Evolutionary conservation across 1,140 invertebrate genomes (phyloP), one percentile per base, ranked within the genome.

Genomic region (Megathymus violae): DNA sequence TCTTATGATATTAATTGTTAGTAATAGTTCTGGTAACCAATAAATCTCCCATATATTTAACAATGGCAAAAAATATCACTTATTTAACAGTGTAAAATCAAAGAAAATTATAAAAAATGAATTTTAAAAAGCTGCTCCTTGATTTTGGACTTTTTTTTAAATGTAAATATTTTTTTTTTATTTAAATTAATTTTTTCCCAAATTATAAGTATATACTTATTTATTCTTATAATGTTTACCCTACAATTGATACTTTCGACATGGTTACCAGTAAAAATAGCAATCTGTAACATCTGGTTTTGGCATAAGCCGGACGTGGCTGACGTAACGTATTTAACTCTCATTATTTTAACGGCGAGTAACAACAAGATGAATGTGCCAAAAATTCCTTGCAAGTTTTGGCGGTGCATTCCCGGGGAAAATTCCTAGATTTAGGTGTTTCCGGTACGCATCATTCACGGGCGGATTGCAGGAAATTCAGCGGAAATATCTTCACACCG

Each of bases 391-490:
- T 31, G 19, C 48, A 43, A 46, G 41, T 50, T 56, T 62, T 48
- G 19, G 22, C 56, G 62, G 40, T 43, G 59, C 74, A 61, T 71
- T 74, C 52, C 72, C 78, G 66, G 63, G 76, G 63, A 77, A 74
- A 68, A 75, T 78, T 76, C 67, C 68, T 71, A 74, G 74, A 74
- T 77, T 74, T 75, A 71, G 72, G 67, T 71, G 71, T 76, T 80
- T 81, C 76, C 76, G 71, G 61, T 69, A 50, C 51, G 51, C 51
- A 58, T 41, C 51, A 62, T 47, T 52, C 71, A 64, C 67, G 62
- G 19, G 59, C 58, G 72, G 69, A 74, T 76, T 73, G 65, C 63
- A 60, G 62, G 66, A 78, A 78, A 77, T 77, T 74, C 64, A 40
- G 17, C 74, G 77, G 75, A 84, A 81, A 84, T 80, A 71, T 80